A percentile compares a stretch with the other conserved stretches of the same genome.
Conservation (phyloP, 2,797 vertebrate genomes). For the Tadarida brasiliensis region DNA sequence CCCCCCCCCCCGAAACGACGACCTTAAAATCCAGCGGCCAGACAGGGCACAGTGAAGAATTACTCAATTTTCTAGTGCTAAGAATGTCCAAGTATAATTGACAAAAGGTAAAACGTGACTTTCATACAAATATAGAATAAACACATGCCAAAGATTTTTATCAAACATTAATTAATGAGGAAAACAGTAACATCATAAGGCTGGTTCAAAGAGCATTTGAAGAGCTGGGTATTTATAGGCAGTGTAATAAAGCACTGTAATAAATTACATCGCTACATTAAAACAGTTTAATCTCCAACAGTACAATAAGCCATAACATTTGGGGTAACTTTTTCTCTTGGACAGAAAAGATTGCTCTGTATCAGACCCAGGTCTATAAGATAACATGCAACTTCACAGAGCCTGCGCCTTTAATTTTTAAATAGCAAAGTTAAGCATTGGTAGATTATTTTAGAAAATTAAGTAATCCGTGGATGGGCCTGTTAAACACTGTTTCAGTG, state of each 20-base stretch:
- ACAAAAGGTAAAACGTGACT: conserved; percentile 12
- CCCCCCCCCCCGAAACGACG: neutral
- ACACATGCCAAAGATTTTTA: neutral
- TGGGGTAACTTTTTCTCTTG: neutral
- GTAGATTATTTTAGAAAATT: conserved; percentile 44
- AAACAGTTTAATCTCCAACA: neutral
- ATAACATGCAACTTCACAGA: conserved; percentile 9
- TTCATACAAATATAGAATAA: conserved; percentile 6
- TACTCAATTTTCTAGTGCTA: neutral
- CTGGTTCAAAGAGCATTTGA: conserved; percentile 31
- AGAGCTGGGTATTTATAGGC: neutral
- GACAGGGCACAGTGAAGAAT: neutral
- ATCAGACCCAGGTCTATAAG: neutral
- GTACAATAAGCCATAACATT: neutral
- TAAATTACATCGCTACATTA: conserved; percentile 6
- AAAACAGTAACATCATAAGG: conserved; percentile 56
- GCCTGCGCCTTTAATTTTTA: neutral
- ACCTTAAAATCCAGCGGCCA: neutral
- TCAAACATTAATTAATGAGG: conserved; percentile 39
- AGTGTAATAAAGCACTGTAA: conserved; percentile 9
- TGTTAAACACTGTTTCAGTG: neutral
- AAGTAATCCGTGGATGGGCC: neutral
- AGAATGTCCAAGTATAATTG: conserved; percentile 17
- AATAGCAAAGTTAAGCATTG: neutral
- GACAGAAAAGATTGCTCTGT: conserved; percentile 47